Conservation (phyloP, 2,888 invertebrate genomes). For the Callyntrura sp. region DNA sequence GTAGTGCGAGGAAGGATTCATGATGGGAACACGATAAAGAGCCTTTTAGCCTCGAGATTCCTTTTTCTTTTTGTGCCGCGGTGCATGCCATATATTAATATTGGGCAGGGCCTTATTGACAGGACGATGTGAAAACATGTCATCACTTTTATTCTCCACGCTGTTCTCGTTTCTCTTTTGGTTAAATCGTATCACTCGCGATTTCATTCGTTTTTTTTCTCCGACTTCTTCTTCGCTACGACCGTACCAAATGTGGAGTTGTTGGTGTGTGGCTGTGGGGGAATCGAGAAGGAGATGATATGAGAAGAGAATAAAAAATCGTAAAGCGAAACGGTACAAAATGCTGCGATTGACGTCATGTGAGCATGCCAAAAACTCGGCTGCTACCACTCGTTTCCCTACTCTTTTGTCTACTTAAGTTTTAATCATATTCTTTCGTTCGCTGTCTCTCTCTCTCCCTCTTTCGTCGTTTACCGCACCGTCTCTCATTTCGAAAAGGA, state of each 20-base stretch:
- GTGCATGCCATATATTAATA: too few species aligned
- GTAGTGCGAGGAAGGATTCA: too few species aligned
- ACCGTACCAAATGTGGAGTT: too few species aligned
- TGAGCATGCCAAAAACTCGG: conserved; percentile 11
- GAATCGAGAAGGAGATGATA: too few species aligned
- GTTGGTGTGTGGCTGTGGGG: too few species aligned
- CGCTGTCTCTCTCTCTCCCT: too few species aligned
- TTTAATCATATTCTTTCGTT: conserved; percentile 10
- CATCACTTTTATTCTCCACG: conserved; percentile 10
- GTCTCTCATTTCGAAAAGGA: conserved; percentile 4
- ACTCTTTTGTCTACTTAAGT: background rate
- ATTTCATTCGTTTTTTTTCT: background rate
- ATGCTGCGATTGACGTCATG: conserved; percentile 43
- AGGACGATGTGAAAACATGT: conserved; percentile 29
- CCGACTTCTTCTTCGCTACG: too few species aligned
- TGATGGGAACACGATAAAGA: too few species aligned
- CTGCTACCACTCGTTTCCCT: background rate
- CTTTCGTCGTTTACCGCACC: background rate
- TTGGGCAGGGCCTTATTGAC: too few species aligned
- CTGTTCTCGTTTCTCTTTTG: conserved; percentile 4
- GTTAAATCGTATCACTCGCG: conserved; percentile 9
- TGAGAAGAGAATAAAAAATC: too few species aligned
- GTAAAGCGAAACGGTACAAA: background rate
- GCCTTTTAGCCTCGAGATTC: too few species aligned
- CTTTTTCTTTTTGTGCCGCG: too few species aligned